Percentiles rank a stretch among this genome's conserved stretches.
phyloP scores from a whole-genome alignment of 2,888 invertebrate genomes.

The Microctonus hyperodae region DNA sequence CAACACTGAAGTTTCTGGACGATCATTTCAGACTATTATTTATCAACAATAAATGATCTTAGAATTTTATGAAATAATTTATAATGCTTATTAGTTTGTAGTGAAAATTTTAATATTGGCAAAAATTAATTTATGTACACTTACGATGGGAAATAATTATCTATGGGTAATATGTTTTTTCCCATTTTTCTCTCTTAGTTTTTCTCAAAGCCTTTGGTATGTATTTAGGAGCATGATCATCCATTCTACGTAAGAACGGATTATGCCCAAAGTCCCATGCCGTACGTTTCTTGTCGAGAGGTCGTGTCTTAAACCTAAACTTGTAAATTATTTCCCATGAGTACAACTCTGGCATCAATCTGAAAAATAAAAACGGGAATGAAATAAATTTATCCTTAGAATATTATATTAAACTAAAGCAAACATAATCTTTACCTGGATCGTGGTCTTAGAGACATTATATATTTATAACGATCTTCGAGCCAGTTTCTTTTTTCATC shows the following conservation, averaged over 20 bases:
- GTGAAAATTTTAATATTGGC: not conserved
- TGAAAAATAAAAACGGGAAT: constrained; percentile 37
- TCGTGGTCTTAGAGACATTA: constrained; percentile 74
- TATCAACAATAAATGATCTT: constrained; percentile 46
- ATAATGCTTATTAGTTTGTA: not conserved
- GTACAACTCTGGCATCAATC: constrained; percentile 74
- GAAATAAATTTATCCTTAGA: not conserved
- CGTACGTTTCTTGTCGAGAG: constrained; percentile 72
- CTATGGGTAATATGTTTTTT: constrained; percentile 74
- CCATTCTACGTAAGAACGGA: constrained; percentile 70
- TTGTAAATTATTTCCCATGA: constrained; percentile 87
- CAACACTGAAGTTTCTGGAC: constrained; percentile 54
- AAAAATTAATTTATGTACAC: constrained; percentile 31
- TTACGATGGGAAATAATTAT: constrained; percentile 30
- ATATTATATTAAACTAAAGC: constrained; percentile 18
- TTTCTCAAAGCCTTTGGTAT: constrained; percentile 73
- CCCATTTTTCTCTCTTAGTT: constrained; percentile 65
- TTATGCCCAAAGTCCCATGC: constrained; percentile 75
- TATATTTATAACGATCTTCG: constrained; percentile 73
- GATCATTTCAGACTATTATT: constrained; percentile 63
- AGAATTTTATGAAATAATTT: not conserved
- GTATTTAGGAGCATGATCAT: constrained; percentile 74
- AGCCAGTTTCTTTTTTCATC: constrained; percentile 75
- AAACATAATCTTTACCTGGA: constrained; percentile 56
- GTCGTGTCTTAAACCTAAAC: constrained; percentile 73